Base-by-base conservation (phyloP, 2,797 vertebrate species). In the Xenopus petersii region DNA sequence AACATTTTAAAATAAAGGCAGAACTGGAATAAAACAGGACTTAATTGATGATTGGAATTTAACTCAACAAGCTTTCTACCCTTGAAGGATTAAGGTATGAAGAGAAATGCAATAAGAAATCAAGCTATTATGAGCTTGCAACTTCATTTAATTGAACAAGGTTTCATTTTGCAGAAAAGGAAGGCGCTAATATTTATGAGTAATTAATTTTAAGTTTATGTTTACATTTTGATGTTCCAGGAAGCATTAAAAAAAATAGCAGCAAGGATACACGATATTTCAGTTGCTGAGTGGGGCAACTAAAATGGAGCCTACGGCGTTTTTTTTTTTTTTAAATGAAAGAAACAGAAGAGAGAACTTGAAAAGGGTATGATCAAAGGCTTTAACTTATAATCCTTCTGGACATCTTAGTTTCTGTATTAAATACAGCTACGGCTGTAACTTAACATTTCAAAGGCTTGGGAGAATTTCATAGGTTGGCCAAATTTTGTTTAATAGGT, bases 41-140 rank as follows among this genome's bases (percentile, higher is more conserved):
- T 85, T 77, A 84, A 75, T 84, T 77, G 82, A 60, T 54, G 46
- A 77, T 78, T 81, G 81, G 83, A 83, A 84, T 84, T 87, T 87
- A 85, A 84, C 24, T 75, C 80, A 85, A 83, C 82, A 83, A 82
- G 77, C 75, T 75, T 78, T 74, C 64, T 77, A 49, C 54, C 58
- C 62, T 78, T 3, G 10, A 72, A 79, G 83, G 83, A 84, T 61
- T 81, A 81, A 87, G 81, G 84, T 83, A 85, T 78, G 83, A 81
- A 84, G 81, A 85, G 30, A 64, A 82, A 84, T 63, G 68, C 75
- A 76, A 71, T 36, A 71, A 67, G 82, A 84, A 84, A 83, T 71
- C 21, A 78, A 78, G 64, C 80, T 51, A 85, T 80, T 88, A 85
- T 82, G 85, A 84, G 75, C 65, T 73, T 75, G 61, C 61, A 10